These are phyloP conservation scores for Cherax destructor DNA, from an alignment of 1,140 invertebrate genomes.

Conservation along the genomic window DNA sequence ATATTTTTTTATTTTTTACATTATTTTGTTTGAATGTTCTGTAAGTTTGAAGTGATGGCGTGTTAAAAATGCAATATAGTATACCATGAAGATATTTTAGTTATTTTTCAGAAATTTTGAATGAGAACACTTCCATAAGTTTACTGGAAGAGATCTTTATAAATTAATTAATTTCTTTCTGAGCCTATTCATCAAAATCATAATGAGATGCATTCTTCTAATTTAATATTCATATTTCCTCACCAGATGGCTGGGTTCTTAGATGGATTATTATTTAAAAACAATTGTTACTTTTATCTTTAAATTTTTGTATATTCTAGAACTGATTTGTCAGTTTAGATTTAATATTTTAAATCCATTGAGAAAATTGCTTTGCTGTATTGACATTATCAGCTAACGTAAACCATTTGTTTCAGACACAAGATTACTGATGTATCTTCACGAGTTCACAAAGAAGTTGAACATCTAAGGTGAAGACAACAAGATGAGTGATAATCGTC, in stretches of 20 bases:
- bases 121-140: background rate
- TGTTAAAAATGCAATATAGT: background rate
- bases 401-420: slow-evolving; percentile 63
- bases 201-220: background rate
- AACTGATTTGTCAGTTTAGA: background rate
- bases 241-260: background rate
- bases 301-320: background rate
- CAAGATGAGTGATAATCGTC: slow-evolving; percentile 48
- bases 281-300: background rate
- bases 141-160: background rate
- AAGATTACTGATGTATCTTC: slow-evolving; percentile 60
- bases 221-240: background rate
- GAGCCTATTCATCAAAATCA: background rate
- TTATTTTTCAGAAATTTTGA: background rate
- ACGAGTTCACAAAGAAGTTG: slow-evolving; percentile 53
- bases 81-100: background rate
- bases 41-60: background rate
- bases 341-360: background rate
- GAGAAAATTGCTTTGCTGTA: slow-evolving; percentile 14
- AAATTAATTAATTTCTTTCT: background rate
- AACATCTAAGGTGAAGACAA: slow-evolving; percentile 41
- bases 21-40: background rate
- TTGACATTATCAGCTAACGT: slow-evolving; percentile 54
- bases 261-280: background rate
- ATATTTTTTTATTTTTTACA: background rate